These are phyloP conservation scores for Theretra japonica DNA, from an alignment of 2,888 invertebrate species.

Conservation along the genomic window DNA sequence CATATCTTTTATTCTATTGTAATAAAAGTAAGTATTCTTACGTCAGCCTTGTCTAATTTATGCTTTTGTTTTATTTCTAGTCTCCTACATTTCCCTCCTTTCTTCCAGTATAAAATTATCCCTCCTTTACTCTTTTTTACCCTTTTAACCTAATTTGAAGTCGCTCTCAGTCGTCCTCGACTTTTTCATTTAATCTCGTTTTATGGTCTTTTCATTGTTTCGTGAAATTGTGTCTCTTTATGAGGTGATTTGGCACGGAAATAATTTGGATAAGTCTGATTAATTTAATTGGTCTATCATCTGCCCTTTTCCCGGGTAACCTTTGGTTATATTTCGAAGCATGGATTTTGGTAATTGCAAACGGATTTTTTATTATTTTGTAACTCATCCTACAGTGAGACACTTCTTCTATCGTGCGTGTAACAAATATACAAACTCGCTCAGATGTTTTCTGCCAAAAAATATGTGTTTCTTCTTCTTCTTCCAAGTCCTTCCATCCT, in stretches of 20 bases:
- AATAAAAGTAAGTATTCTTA: no score
- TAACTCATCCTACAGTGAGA: no score
- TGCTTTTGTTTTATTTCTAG: background rate
- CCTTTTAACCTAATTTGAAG: conserved; percentile 24
- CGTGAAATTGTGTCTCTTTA: background rate
- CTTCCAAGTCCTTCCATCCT: no score
- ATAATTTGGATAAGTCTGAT: conserved; percentile 7
- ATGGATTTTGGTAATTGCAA: no score
- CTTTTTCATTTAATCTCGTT: conserved; percentile 22
- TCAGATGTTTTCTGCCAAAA: no score
- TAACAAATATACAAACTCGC: no score
- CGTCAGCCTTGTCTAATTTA: background rate
- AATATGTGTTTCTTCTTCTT: no score
- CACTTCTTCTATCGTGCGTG: no score
- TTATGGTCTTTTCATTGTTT: conserved; percentile 17
- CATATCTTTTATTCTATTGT: no score
- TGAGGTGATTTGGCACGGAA: background rate
- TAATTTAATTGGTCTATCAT: conserved; percentile 1
- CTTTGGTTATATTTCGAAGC: no score
- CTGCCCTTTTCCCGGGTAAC: background rate
- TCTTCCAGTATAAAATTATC: background rate
- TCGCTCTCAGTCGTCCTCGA: conserved; percentile 10
- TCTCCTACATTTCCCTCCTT: background rate
- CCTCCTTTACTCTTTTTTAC: conserved; percentile 8
- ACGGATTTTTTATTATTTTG: no score